phyloP scores from a whole-genome alignment of 2,888 invertebrate genomes.

The Latrodectus hesperus region DNA sequence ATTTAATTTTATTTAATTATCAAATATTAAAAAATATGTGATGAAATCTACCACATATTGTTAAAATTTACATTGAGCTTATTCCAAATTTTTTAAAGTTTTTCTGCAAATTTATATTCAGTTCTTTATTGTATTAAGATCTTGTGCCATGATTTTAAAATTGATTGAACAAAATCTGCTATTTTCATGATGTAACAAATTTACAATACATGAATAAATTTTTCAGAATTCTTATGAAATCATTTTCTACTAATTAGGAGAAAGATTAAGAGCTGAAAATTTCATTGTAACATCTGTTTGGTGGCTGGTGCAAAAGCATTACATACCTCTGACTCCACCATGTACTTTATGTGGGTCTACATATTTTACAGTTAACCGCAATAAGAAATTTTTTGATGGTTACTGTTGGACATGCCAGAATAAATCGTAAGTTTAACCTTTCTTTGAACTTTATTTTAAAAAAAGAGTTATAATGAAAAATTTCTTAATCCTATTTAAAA shows the following conservation, averaged over 20 bases:
- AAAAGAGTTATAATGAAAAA: not conserved
- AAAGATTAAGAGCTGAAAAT: constrained; percentile 20
- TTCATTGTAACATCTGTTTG: constrained; percentile 14
- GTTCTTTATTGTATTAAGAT: no score
- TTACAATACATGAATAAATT: not conserved
- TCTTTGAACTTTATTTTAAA: no score
- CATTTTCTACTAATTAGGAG: constrained; percentile 14
- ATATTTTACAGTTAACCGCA: constrained; percentile 15
- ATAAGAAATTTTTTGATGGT: constrained; percentile 16
- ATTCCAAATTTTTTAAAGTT: no score
- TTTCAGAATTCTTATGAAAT: not conserved
- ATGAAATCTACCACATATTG: no score
- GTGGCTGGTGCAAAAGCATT: constrained; percentile 42
- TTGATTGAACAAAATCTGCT: no score
- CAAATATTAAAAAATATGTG: no score
- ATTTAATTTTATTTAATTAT: no score
- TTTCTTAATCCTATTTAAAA: not conserved
- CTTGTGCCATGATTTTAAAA: no score
- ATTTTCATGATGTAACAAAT: no score
- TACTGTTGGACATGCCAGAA: constrained; percentile 43
- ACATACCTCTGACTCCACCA: constrained; percentile 17
- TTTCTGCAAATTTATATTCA: no score
- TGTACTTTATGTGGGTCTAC: constrained; percentile 26
- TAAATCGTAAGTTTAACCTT: constrained; percentile 10
- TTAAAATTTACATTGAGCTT: no score